Base-by-base conservation (phyloP, 2,113 vertebrate genomes). In the Alaudala cheleensis region DNA sequence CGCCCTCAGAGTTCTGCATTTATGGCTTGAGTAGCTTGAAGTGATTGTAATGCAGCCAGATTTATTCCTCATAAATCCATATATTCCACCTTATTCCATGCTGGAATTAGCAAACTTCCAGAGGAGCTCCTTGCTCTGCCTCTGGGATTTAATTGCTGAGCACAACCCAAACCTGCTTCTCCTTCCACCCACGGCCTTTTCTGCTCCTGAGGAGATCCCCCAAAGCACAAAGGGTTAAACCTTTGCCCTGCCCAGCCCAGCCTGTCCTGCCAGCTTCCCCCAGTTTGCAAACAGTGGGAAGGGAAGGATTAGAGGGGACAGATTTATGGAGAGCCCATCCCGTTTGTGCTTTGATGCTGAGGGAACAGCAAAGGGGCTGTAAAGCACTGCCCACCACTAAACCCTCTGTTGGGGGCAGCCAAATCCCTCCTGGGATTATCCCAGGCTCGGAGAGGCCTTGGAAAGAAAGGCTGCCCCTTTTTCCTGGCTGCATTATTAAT, bases 301-400 rank as follows among this genome's bases (percentile, higher is more conserved):
- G 91, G 86, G 73, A 90, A 92, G 95, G 88, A 93, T 96, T 93
- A 90, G 45, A 71, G 67, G 20, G 33, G 67, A 71, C 77, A 93
- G 94, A 96, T 97, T 97, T 97, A 95, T 94, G 86, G 88, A 22
- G 33, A 83, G 85, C 92, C 92, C 85, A 92, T 93, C 91, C 93
- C 14, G 0, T 67, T 89, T 6, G 6, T 58, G 67, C 92, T 97
- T 95, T 82, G 95, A 91, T 84, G 93, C 54, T 77, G 90, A 69
- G 78, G 77, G 89, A 91, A 10, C 34, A 54, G 95, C 87, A 95
- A 88, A 96, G 85, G 87, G 90, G 91, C 93, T 70, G 77, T 34
- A 82, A 90, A 91, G 84, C 84, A 28, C 53, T 67, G 95, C 86
- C 90, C 90, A 93, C 69, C 73, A 18, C 84, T 57, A 39, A 47